Conservation (phyloP, 2,113 vertebrate genomes). For the Miniopterus natalensis region DNA sequence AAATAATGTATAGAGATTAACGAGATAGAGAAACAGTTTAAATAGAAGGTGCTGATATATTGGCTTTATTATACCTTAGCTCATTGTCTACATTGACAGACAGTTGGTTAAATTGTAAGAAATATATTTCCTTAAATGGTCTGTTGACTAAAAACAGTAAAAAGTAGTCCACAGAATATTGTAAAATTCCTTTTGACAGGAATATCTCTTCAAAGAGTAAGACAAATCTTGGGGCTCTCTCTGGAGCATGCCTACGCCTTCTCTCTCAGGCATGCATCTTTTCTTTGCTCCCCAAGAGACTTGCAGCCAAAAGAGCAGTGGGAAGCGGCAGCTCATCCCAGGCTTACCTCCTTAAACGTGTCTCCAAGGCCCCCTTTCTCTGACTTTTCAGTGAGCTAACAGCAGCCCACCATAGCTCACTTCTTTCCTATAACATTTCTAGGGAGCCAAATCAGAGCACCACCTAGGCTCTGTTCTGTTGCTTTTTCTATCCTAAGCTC, state of each 20-base stretch:
- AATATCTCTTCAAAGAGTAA: slow-evolving; percentile 25
- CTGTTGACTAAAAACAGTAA: neutral
- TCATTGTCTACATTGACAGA: neutral
- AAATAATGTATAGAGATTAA: neutral
- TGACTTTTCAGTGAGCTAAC: neutral
- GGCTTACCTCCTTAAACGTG: neutral
- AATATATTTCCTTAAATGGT: slow-evolving; percentile 25
- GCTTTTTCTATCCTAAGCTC: neutral
- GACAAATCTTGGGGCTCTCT: neutral
- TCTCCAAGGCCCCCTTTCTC: neutral
- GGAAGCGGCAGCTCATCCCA: neutral
- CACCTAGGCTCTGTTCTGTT: neutral
- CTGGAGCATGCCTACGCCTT: neutral
- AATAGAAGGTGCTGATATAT: slow-evolving; percentile 22
- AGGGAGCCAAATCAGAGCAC: neutral
- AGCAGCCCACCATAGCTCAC: neutral
- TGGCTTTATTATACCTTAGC: slow-evolving; percentile 40
- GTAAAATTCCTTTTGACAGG: slow-evolving; percentile 15
- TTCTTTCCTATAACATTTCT: neutral
- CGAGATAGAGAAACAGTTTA: slow-evolving; percentile 7
- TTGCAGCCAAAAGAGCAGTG: neutral
- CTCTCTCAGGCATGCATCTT: neutral
- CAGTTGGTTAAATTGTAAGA: slow-evolving; percentile 1
- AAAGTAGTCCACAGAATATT: neutral
- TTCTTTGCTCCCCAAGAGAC: neutral